phyloP scores from a whole-genome alignment of 2,888 invertebrate species.

The Rutpela maculata region DNA sequence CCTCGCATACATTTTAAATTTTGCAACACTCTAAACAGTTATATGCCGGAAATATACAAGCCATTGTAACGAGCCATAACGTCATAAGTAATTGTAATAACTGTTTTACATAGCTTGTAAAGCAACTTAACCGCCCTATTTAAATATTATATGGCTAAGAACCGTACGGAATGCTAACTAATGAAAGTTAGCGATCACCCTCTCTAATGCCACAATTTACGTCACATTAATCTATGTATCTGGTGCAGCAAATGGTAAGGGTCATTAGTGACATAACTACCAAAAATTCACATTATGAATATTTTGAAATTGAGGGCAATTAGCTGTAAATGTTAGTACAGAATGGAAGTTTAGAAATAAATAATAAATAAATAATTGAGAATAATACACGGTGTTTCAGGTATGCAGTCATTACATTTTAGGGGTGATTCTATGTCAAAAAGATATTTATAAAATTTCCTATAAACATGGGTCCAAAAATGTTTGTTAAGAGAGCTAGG shows the following conservation, averaged over 20 bases:
- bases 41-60: slow-evolving; percentile 1
- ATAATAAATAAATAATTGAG: too few relatives aligned
- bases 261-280: background rate
- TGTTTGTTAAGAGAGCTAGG: too few relatives aligned
- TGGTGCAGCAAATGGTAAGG: background rate
- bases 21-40: background rate
- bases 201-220: slow-evolving; percentile 30
- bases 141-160: slow-evolving; percentile 57
- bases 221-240: background rate
- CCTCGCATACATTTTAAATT: slow-evolving; percentile 18
- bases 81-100: slow-evolving; percentile 44
- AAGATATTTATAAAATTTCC: too few relatives aligned
- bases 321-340: too few relatives aligned
- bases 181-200: slow-evolving; percentile 44
- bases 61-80: slow-evolving; percentile 8
- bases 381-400: too few relatives aligned
- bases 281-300: too few relatives aligned
- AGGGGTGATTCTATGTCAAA: too few relatives aligned
- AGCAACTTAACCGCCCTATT: slow-evolving; percentile 53
- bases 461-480: too few relatives aligned
- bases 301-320: too few relatives aligned
- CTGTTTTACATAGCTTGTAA: slow-evolving; percentile 52
- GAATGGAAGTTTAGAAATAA: too few relatives aligned
- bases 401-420: too few relatives aligned
- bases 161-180: slow-evolving; percentile 56